Evolutionary conservation across 2,888 invertebrate genomes (phyloP).

Genomic region (Sminthurides aquaticus): DNA sequence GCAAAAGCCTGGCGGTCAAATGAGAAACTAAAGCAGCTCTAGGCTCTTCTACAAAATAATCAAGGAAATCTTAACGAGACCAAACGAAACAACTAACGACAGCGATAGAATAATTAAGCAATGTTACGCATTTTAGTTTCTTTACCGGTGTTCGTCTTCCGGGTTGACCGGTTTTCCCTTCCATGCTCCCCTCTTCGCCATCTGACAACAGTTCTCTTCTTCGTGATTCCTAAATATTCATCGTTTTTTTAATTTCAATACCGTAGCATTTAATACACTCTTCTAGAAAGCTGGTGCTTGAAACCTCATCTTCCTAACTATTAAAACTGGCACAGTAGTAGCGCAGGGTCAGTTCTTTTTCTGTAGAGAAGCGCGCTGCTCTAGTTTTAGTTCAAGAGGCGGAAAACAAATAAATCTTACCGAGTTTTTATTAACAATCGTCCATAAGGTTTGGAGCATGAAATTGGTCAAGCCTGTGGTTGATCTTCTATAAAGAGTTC

Average conservation of each 20-base stretch:
- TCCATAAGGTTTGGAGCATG: constrained; percentile 3
- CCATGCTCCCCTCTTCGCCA: too few species aligned
- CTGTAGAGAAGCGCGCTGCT: too few species aligned
- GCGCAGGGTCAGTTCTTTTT: too few species aligned
- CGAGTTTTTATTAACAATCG: background rate
- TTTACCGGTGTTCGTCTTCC: too few species aligned
- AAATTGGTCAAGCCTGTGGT: background rate
- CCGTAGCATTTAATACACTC: background rate
- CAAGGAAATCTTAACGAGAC: background rate
- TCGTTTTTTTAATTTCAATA: background rate
- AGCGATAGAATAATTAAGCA: too few species aligned
- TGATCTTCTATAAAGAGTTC: background rate
- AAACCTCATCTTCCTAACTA: background rate
- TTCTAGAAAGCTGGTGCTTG: too few species aligned
- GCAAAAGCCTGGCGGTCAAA: too few species aligned
- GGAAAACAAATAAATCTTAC: background rate
- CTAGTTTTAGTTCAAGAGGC: too few species aligned
- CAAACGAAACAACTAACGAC: background rate
- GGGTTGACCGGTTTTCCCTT: too few species aligned
- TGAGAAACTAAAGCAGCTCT: background rate
- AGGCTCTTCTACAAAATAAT: background rate
- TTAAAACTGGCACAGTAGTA: too few species aligned
- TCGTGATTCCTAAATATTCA: background rate
- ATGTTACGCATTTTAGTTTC: too few species aligned
- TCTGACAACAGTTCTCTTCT: too few species aligned